Evolutionary conservation across 2,797 vertebrate species (phyloP).

Genomic region (Cyclura pinguis): DNA sequence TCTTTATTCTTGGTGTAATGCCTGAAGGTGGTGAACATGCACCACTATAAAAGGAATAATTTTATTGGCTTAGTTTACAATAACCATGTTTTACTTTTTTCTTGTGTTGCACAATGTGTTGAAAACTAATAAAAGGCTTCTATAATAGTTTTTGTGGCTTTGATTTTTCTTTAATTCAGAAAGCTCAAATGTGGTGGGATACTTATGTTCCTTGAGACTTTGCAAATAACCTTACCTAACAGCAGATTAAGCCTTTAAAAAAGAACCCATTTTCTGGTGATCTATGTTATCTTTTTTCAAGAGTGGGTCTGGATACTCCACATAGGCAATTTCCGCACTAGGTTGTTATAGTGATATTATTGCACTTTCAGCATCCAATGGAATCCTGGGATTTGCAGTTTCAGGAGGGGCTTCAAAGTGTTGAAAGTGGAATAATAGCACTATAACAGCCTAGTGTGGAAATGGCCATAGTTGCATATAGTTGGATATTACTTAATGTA

Average conservation of each 20-base stretch:
- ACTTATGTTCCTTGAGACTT: slow-evolving; percentile 16
- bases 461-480: not conserved
- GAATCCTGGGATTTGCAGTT: too few relatives aligned
- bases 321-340: too few relatives aligned
- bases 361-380: too few relatives aligned
- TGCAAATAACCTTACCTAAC: not conserved
- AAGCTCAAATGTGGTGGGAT: slow-evolving; percentile 8
- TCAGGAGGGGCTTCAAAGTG: too few relatives aligned
- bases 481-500: not conserved
- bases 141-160: not conserved
- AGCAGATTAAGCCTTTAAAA: not conserved
- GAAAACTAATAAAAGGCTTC: slow-evolving; percentile 58
- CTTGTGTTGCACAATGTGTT: not conserved
- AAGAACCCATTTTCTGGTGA: not conserved
- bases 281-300: not conserved
- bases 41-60: not conserved
- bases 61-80: slow-evolving; percentile 27
- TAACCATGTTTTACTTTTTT: slow-evolving; percentile 32
- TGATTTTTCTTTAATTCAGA: not conserved
- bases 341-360: too few relatives aligned
- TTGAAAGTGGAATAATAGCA: too few relatives aligned
- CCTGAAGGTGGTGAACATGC: slow-evolving; percentile 8
- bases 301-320: not conserved
- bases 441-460: too few relatives aligned
- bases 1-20: slow-evolving; percentile 29